A percentile compares a stretch with the other conserved stretches of the same genome.
Conservation (phyloP, 2,113 vertebrate genomes). For the Psammodynastes pulverulentus region DNA sequence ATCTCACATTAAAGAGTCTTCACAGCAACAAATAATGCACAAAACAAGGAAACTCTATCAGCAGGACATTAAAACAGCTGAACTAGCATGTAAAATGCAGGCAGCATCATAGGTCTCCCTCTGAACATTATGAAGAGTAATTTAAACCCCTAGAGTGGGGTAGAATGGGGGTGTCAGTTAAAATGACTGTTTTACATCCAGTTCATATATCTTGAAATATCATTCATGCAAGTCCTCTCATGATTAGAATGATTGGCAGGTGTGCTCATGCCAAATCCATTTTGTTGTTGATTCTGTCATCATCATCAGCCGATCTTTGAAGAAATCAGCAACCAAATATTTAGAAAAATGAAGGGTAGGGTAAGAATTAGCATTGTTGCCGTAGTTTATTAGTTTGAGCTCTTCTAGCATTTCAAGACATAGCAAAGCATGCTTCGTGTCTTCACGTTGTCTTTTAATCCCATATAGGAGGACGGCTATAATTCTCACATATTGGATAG, state of each 20-base stretch:
- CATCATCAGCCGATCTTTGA: neutral
- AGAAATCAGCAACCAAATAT: neutral
- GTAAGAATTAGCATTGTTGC: neutral
- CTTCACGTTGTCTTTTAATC: slow-evolving; percentile 52
- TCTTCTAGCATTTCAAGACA: neutral
- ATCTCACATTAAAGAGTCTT: neutral
- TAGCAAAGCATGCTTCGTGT: neutral
- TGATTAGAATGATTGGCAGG: neutral
- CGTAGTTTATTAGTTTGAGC: neutral
- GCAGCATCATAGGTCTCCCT: neutral
- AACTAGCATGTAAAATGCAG: neutral
- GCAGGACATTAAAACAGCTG: neutral
- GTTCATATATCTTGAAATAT: neutral
- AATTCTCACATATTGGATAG: slow-evolving; percentile 71
- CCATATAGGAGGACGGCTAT: slow-evolving; percentile 77
- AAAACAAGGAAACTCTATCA: neutral
- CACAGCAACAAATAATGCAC: neutral
- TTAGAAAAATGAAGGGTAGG: neutral
- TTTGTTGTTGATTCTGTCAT: neutral
- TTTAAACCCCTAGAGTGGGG: neutral
- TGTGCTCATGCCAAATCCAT: neutral
- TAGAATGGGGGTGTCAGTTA: neutral
- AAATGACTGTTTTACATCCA: neutral
- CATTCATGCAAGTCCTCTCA: neutral
- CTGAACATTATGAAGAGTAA: neutral